These are phyloP conservation scores for Coptodon rendalli DNA, from an alignment of 2,113 vertebrate species.

Conservation along the genomic window DNA sequence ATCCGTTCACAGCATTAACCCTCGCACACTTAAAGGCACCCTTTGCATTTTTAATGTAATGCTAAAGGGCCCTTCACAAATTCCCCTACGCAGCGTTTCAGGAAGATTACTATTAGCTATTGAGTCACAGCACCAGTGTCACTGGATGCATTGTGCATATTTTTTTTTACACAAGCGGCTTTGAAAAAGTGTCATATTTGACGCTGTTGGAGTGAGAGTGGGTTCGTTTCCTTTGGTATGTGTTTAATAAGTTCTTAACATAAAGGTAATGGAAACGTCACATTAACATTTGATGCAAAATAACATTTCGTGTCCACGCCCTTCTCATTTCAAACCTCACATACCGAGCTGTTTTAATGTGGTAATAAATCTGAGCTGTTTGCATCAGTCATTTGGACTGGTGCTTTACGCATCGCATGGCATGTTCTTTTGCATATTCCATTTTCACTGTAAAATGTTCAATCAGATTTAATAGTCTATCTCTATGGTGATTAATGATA, in stretches of 20 bases:
- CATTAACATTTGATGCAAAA: neutral
- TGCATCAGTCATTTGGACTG: conserved; percentile 20
- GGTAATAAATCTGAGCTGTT: conserved; percentile 26
- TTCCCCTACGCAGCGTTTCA: neutral
- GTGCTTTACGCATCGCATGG: neutral
- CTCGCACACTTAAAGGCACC: neutral
- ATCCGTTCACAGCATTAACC: neutral
- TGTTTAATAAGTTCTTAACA: neutral
- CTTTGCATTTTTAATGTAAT: neutral
- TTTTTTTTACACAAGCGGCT: neutral
- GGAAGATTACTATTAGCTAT: neutral
- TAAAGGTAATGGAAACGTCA: neutral
- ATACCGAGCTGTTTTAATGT: neutral
- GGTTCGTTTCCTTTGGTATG: neutral
- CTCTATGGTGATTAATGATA: neutral
- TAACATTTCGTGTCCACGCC: neutral
- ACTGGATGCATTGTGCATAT: neutral
- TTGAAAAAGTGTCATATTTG: neutral
- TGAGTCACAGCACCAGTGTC: neutral
- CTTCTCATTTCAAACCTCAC: neutral
- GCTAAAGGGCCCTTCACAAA: neutral
- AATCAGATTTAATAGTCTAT: conserved; percentile 17
- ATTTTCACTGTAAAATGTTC: conserved; percentile 2
- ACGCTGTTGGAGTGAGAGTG: neutral
- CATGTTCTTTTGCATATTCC: conserved; percentile 12